Conservation (phyloP, 2,888 invertebrate species). For the Hemicrepidius hirtus region DNA sequence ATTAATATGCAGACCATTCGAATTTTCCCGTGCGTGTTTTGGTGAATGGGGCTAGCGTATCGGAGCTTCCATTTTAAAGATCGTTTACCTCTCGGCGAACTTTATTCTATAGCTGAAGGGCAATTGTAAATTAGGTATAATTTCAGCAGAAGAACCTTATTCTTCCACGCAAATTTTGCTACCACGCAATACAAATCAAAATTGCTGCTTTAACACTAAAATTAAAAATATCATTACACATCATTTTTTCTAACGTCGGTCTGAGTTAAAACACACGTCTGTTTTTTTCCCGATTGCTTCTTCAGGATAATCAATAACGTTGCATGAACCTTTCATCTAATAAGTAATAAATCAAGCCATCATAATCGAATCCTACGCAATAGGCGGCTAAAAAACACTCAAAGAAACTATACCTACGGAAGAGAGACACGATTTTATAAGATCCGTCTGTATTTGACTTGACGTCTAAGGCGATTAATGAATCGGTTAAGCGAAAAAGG, state of each 20-base stretch:
- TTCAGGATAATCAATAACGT: constrained; percentile 41
- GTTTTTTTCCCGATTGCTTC: constrained; percentile 29
- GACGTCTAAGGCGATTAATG: constrained; percentile 43
- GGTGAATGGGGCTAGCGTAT: constrained; percentile 42
- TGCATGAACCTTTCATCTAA: constrained; percentile 43
- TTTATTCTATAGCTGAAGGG: constrained; percentile 40
- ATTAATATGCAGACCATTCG: constrained; percentile 51
- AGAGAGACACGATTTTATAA: constrained; percentile 43
- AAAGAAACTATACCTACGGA: constrained; percentile 36
- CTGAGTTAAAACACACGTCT: constrained; percentile 11
- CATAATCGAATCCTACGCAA: constrained; percentile 47
- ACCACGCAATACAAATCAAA: constrained; percentile 20
- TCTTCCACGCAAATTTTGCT: constrained; percentile 25
- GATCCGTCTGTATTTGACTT: constrained; percentile 27
- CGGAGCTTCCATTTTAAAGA: constrained; percentile 31
- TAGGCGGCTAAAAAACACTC: constrained; percentile 37
- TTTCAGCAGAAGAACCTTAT: constrained; percentile 19
- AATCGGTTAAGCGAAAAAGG: constrained; percentile 44
- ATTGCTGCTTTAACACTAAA: background rate
- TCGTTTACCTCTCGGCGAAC: constrained; percentile 43
- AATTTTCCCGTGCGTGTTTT: constrained; percentile 48
- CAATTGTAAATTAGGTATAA: constrained; percentile 44
- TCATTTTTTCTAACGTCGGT: constrained; percentile 25
- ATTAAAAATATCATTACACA: background rate
- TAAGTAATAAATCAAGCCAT: constrained; percentile 47